Conservation (phyloP, 1,140 invertebrate species). For the Pseudomyrmex cubaensis region DNA sequence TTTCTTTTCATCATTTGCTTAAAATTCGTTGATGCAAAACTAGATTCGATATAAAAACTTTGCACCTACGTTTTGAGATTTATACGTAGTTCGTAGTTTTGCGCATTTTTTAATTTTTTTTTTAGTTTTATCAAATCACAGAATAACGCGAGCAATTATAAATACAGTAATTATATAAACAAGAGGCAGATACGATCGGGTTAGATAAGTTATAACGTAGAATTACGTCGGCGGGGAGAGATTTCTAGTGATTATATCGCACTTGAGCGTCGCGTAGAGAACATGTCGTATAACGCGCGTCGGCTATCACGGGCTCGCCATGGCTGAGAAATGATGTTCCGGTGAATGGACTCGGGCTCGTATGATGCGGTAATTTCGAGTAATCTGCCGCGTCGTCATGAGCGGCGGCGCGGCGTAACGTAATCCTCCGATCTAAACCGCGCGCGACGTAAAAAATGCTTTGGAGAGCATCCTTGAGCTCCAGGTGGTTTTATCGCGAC, state of each 20-base stretch:
- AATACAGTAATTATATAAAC: too few relatives aligned
- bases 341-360: conserved; percentile 14
- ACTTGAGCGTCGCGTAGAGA: background rate
- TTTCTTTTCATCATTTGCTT: too few relatives aligned
- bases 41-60: too few relatives aligned
- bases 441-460: conserved; percentile 34
- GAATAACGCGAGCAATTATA: too few relatives aligned
- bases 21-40: too few relatives aligned
- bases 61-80: too few relatives aligned
- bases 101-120: too few relatives aligned
- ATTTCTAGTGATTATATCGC: background rate
- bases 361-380: conserved; percentile 29
- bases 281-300: background rate
- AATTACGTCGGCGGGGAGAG: background rate
- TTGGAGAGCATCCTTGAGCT: conserved; percentile 54
- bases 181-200: too few relatives aligned
- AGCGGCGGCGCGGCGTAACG: conserved; percentile 17
- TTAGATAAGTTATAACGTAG: too few relatives aligned
- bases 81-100: too few relatives aligned
- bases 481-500: conserved; percentile 45
- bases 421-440: conserved; percentile 46
- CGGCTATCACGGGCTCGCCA: conserved; percentile 16
- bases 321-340: conserved; percentile 8
- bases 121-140: too few relatives aligned
- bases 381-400: conserved; percentile 11